These are phyloP conservation scores for Gryllus longicercus DNA, from an alignment of 2,888 invertebrate species.

Conservation along the genomic window DNA sequence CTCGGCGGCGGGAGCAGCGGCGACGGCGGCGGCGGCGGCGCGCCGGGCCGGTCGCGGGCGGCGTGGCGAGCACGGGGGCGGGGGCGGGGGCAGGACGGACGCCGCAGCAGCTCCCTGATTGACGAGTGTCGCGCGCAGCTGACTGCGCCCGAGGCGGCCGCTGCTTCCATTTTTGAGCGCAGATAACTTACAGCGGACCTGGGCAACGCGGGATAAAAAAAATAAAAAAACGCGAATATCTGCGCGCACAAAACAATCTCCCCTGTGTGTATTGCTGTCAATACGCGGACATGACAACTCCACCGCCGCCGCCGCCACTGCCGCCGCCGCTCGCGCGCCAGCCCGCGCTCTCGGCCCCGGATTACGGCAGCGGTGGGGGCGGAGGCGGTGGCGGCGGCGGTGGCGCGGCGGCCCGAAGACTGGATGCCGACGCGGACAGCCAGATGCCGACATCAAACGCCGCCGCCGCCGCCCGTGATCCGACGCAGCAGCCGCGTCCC, in stretches of 20 bases:
- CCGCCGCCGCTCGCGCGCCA: not conserved
- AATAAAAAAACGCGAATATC: not conserved
- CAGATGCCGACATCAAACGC: not conserved
- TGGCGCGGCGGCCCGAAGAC: not conserved
- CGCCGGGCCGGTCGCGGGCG: not conserved
- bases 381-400: not conserved
- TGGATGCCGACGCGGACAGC: not conserved
- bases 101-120: not conserved
- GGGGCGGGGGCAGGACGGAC: not conserved
- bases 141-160: not conserved
- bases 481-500: not conserved
- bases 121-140: constrained; percentile 17
- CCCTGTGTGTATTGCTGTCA: constrained; percentile 17
- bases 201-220: constrained; percentile 10
- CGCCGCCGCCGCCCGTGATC: not conserved
- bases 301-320: not conserved
- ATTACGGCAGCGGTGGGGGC: not conserved
- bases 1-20: not conserved
- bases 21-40: not conserved
- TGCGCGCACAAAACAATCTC: constrained; percentile 17
- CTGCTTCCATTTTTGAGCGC: constrained; percentile 11
- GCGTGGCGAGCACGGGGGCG: not conserved
- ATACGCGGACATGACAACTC: constrained; percentile 17
- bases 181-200: constrained; percentile 17
- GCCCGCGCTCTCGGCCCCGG: not conserved